Percentiles rank a stretch among this genome's conserved stretches.
phyloP scores from a whole-genome alignment of 2,888 invertebrate species.

The Elysia crispata region DNA sequence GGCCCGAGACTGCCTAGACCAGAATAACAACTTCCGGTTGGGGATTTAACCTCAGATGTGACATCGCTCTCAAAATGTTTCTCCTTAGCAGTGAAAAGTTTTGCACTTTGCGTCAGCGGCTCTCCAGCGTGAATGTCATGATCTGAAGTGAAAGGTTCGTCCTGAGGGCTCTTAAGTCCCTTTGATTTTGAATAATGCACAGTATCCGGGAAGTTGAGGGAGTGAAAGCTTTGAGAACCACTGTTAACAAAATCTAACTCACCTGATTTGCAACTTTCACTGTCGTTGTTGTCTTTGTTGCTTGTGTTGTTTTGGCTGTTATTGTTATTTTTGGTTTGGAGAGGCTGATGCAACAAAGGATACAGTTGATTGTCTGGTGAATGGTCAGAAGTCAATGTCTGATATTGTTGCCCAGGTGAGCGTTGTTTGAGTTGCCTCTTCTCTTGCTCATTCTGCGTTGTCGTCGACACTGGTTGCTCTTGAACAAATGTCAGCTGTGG shows the following conservation, averaged over 20 bases:
- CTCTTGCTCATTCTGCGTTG: neutral
- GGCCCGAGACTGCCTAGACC: too few relatives aligned
- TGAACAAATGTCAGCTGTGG: too few relatives aligned
- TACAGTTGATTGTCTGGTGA: neutral
- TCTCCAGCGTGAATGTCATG: too few relatives aligned
- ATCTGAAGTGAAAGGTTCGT: too few relatives aligned
- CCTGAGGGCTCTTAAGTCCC: too few relatives aligned
- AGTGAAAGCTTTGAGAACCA: neutral
- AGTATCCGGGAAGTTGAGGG: neutral
- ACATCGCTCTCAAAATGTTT: too few relatives aligned
- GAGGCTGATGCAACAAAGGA: neutral
- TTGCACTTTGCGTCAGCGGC: too few relatives aligned
- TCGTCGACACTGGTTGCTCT: neutral
- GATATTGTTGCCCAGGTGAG: neutral
- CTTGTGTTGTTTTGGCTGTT: neutral
- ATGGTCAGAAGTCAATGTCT: neutral
- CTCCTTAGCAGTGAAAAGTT: too few relatives aligned
- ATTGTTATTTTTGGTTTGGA: neutral
- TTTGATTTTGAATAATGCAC: too few relatives aligned
- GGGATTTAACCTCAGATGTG: too few relatives aligned
- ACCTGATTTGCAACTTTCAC: neutral
- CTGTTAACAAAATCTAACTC: too few relatives aligned
- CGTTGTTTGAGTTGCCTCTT: neutral
- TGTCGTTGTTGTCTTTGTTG: conserved; percentile 18
- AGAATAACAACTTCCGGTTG: too few relatives aligned